Base-by-base conservation (phyloP, 2,797 vertebrate genomes). In the Holocentrus rufus region DNA sequence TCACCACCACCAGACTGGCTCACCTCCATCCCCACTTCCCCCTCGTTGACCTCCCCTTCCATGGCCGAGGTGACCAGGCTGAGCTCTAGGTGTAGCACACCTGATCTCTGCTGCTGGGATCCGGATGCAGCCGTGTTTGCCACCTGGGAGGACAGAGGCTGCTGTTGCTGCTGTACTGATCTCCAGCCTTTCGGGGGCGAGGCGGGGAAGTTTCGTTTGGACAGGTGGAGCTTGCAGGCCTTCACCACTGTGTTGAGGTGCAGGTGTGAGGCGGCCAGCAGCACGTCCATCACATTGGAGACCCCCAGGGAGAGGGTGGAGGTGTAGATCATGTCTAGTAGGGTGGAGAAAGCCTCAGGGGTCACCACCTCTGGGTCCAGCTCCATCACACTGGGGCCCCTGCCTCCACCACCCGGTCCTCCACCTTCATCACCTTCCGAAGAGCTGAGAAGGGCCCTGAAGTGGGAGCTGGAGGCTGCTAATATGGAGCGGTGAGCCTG, bases 291-390 rank as follows among this genome's bases (percentile, higher is more conserved):
- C 36, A 97, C 97, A 0, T 99, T 98, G 85, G 97, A 98, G 80
- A 95, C 94, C 13, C 96, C 95, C 1, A 98, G 93, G 83, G 96
- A 96, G 3, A 99, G 95, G 0, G 95, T 97, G 79, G 98, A 99
- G 0, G 97, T 99, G 69, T 99, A 99, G 93, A 99, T 97, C 97
- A 99, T 99, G 85, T 99, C 96, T 18, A 99, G 92, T 65, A 99
- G 93, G 0, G 96, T 96, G 0, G 97, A 95, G 73, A 99, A 99
- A 10, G 98, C 97, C 88, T 99, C 98, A 0, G 97, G 95, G 1
- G 98, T 99, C 85, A 99, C 98, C 60, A 99, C 97, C 49, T 88
- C 91, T 14, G 86, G 85, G 58, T 93, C 92, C 1, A 93, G 84
- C 65, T 82, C 79, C 79, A 93, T 87, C 77, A 92, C 76, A 27